Base-by-base conservation (phyloP, 2,113 vertebrate species). In the Pionites leucogaster region DNA sequence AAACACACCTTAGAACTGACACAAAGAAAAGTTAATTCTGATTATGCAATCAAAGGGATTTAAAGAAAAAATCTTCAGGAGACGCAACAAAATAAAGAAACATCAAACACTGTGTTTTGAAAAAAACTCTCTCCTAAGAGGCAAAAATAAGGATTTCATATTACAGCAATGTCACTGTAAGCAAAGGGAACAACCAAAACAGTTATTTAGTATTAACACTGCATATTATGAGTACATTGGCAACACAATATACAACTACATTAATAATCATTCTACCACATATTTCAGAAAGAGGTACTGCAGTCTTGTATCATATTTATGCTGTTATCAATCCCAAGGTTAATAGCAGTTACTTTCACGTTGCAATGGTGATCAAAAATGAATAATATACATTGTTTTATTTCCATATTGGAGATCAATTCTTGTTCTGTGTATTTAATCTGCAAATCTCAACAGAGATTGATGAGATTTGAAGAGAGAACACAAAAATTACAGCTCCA, bases 21-120 rank as follows among this genome's bases (percentile, higher is more conserved):
- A 91, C 29, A 95, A 92, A 92, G n/a, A 83, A 44, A 87, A 93
- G 16, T 76, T 88, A 67, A 88, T 86, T 94, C 95, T 81, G 50
- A 71, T 85, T 75, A 91, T 17, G 31, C 9, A 94, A 63, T 91
- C 62, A 74, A 11, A 70, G 35, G 37, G 59, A 95, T 88, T 95
- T 47, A 22, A 84, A 49, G 29, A 93, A n/a, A 93, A 53, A 27
- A 67, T 57, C 62, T 95, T 81, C 41, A 75, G 13, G 41, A 82
- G 11, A 46, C 33, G 16, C 28, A 77, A 80, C 20, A 46, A 59
- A 3, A 44, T 10, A 52, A 57, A 35, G 4, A 92, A 87, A 86
- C 8, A 82, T 16, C 27, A 3, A 87, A 88, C 12, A 80, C 17
- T 35, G 6, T 47, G 39, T 62, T 64, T 80, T 3, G 1, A 90